Conservation (phyloP, 2,113 vertebrate species). For the Ranitomeya imitator region DNA sequence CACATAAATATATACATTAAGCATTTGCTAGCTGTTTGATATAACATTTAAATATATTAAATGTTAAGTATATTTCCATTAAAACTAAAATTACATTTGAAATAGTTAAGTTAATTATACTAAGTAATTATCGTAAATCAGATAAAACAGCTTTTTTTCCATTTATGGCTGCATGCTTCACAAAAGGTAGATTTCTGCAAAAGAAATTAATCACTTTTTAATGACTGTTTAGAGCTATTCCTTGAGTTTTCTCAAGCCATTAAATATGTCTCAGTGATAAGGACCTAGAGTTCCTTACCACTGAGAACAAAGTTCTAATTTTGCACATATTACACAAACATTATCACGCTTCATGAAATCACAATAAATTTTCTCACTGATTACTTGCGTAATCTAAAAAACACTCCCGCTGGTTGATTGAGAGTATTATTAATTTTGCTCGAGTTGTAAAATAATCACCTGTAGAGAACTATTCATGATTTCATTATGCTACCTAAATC, state of each 20-base stretch:
- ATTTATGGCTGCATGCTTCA: constrained; percentile 41
- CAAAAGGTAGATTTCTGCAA: constrained; percentile 60
- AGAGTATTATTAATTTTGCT: constrained; percentile 82
- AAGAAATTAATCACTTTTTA: constrained; percentile 73
- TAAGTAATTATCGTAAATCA: constrained; percentile 52
- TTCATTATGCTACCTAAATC: constrained; percentile 63
- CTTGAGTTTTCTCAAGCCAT: constrained; percentile 76
- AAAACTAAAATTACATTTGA: constrained; percentile 17
- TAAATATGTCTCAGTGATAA: constrained; percentile 82
- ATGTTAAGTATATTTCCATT: no score
- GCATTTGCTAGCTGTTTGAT: not conserved
- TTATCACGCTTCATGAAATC: constrained; percentile 74
- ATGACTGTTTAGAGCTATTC: constrained; percentile 74
- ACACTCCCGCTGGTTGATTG: constrained; percentile 78
- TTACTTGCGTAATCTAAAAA: constrained; percentile 76
- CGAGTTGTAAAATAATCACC: constrained; percentile 82
- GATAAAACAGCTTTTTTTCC: constrained; percentile 38
- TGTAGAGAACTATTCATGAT: constrained; percentile 75
- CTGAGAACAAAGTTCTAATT: constrained; percentile 82
- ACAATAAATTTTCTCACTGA: constrained; percentile 82
- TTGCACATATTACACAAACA: constrained; percentile 82
- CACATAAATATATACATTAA: not conserved
- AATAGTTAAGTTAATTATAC: constrained; percentile 46
- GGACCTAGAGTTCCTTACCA: constrained; percentile 76
- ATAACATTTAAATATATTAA: no score